Base-by-base conservation (phyloP, 2,797 vertebrate genomes). In the Centroberyx gerrardi region DNA sequence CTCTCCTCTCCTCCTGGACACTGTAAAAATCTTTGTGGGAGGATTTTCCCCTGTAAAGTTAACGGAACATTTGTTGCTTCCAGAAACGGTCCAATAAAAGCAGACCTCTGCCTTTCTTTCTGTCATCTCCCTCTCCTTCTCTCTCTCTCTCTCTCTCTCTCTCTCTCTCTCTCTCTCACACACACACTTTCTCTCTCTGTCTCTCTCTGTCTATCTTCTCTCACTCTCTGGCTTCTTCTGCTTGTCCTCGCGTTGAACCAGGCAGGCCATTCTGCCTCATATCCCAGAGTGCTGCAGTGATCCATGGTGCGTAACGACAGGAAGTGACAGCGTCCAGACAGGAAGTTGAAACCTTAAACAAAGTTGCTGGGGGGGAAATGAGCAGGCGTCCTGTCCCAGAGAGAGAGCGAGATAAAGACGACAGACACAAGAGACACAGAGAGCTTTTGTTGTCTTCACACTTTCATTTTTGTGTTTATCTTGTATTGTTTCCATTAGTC, bases 61-160 rank as follows among this genome's bases (percentile, higher is more conserved):
- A 66, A 86, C 75, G 73, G 88, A 92, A 92, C 87, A 89, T 91
- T 88, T 88, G 88, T 84, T 78, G 83, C 89, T 91, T 91, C 88
- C 89, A 91, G 87, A 88, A 83, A 81, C 72, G 66, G 76, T 82
- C 88, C 86, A 89, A 83, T 90, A 91, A 93, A 93, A 93, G 84
- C 86, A 91, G 83, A 71, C 81, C 82, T 78, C 81, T 58, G 68
- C 72, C 44, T 85, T 9, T 12, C 62, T 68, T 52, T 81, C 78
- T 87, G 82, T 85, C 78, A 55, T 81, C 75, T 74, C 74, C 72
- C 52, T 38, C 68, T 51, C 31, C 75, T 44, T 38, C 74, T 65
- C 67, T 68, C 59, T 29, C 40, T 9, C 59, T 68, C 63, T 55
- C 56, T 67, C 51, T 49, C 65, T 18, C 29, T 18, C 29, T 38